phyloP scores from a whole-genome alignment of 2,888 invertebrate genomes.

The Spicauda simplicius region DNA sequence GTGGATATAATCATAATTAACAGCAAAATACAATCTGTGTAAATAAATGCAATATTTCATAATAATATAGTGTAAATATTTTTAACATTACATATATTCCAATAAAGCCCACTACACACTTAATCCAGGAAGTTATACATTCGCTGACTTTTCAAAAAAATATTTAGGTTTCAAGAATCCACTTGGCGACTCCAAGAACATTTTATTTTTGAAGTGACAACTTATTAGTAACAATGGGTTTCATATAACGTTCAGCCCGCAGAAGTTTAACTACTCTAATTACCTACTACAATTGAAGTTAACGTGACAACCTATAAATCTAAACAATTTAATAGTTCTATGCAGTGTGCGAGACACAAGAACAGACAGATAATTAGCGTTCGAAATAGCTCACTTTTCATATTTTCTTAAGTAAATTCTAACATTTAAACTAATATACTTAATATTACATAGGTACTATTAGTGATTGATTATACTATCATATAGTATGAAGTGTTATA shows the following conservation, averaged over 20 bases:
- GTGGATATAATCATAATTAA: not conserved
- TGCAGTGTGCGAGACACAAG: not conserved
- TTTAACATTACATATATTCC: not conserved
- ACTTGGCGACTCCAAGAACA: not conserved
- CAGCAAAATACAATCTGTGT: not conserved
- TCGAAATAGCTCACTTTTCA: not conserved
- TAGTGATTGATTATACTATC: too few relatives aligned
- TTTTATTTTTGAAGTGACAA: not conserved
- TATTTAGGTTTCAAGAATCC: not conserved
- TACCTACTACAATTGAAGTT: not conserved
- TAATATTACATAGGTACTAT: not conserved
- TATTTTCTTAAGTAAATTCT: not conserved
- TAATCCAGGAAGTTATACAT: not conserved
- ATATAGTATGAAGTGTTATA: too few relatives aligned
- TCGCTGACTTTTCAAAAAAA: not conserved
- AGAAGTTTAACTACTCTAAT: not conserved
- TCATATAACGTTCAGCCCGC: constrained; percentile 1
- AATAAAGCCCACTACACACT: not conserved
- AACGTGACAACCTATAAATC: not conserved
- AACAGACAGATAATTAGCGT: not conserved
- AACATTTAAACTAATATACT: not conserved
- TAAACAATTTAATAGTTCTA: not conserved
- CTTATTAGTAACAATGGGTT: not conserved
- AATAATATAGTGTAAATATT: not conserved
- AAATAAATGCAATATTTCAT: not conserved